Conservation (phyloP, 2,113 vertebrate genomes). For the Micronycteris hirsuta region DNA sequence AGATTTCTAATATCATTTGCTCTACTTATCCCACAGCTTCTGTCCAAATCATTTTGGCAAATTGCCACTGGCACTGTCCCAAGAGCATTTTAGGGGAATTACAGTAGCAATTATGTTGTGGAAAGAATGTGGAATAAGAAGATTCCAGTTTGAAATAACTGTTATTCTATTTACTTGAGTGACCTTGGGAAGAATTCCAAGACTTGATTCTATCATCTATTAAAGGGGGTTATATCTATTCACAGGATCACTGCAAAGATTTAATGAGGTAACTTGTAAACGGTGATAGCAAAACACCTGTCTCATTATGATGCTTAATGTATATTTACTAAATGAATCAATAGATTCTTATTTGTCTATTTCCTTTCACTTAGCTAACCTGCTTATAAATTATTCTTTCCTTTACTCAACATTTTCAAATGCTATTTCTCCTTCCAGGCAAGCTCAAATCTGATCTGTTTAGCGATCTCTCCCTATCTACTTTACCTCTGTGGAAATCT, state of each 20-base stretch:
- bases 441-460: constrained; percentile 3
- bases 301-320: neutral
- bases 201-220: neutral
- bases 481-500: neutral
- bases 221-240: neutral
- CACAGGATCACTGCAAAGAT: neutral
- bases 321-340: neutral
- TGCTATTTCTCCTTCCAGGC: neutral
- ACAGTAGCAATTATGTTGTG: neutral
- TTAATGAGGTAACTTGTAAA: neutral
- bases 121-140: neutral
- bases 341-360: neutral
- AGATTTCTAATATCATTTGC: neutral
- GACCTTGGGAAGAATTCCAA: neutral
- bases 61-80: neutral
- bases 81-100: neutral
- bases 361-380: neutral
- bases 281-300: neutral
- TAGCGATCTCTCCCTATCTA: neutral
- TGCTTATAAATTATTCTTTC: neutral
- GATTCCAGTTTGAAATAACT: neutral
- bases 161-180: neutral
- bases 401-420: neutral
- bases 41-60: neutral
- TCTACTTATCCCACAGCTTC: neutral